These are phyloP conservation scores for Clarias pachynema DNA, from an alignment of 2,797 vertebrate species.

Conservation along the genomic window DNA sequence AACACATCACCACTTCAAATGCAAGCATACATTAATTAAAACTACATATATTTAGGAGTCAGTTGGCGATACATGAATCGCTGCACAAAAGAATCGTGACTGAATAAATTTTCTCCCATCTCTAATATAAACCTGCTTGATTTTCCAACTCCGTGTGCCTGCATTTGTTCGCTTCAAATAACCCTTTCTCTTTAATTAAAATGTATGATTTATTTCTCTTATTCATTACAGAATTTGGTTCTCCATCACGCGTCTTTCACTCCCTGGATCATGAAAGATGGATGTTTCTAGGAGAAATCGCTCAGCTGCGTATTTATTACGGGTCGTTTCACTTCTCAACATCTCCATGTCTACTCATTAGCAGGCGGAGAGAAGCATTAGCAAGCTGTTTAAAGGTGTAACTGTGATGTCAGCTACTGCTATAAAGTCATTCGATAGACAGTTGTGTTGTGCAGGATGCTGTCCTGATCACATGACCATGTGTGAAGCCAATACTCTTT, in stretches of 20 bases:
- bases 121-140: neutral
- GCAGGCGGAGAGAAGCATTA: neutral
- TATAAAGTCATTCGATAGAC: neutral
- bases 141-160: neutral
- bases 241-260: neutral
- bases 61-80: too few relatives aligned
- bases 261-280: neutral
- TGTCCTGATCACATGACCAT: neutral
- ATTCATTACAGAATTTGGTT: neutral
- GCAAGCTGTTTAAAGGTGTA: neutral
- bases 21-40: too few relatives aligned
- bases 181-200: neutral
- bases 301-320: neutral
- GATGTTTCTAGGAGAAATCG: neutral
- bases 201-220: neutral
- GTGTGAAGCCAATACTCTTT: too few relatives aligned
- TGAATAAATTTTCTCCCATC: too few relatives aligned
- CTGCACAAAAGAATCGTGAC: too few relatives aligned
- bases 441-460: neutral
- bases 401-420: neutral
- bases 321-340: neutral
- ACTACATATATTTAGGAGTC: too few relatives aligned
- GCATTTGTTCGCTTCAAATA: neutral
- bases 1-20: too few relatives aligned
- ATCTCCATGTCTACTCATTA: neutral